A percentile compares a stretch with the other conserved stretches of the same genome.
Conservation (phyloP, 2,113 vertebrate genomes). For the Odocoileus virginianus region DNA sequence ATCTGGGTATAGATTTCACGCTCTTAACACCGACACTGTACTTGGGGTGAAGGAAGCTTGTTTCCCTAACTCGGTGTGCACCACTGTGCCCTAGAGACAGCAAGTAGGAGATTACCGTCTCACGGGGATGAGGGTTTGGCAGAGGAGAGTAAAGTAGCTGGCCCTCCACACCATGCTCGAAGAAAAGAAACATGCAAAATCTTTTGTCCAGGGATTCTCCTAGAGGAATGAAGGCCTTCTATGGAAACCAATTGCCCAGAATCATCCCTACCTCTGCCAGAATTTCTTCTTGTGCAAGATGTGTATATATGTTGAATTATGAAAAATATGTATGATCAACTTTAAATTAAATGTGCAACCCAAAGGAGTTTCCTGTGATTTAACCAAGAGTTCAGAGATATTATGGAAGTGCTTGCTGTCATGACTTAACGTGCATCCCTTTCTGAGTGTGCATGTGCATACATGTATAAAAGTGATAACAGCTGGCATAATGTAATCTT, state of each 20-base stretch:
- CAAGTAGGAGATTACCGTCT: background rate
- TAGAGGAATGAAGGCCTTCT: background rate
- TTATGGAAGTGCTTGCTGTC: background rate
- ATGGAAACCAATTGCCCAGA: rapidly evolving
- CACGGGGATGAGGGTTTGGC: background rate
- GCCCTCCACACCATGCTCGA: rapidly evolving
- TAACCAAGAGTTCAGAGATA: background rate
- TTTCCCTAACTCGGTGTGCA: rapidly evolving
- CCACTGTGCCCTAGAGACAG: background rate
- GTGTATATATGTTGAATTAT: background rate
- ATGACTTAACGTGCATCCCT: background rate
- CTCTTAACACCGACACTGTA: rapidly evolving
- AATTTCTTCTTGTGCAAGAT: background rate
- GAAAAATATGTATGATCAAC: background rate
- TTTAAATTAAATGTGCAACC: background rate
- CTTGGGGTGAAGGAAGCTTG: background rate
- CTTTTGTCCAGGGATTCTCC: background rate
- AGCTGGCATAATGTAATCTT: background rate
- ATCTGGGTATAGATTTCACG: background rate
- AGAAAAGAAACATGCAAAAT: background rate
- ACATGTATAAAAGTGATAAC: background rate
- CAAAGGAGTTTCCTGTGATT: background rate
- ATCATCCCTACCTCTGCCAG: too few species aligned
- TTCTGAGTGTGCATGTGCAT: background rate
- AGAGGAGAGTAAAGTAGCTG: background rate